These are phyloP conservation scores for Mythimna pallens DNA, from an alignment of 2,888 invertebrate species.

Conservation along the genomic window DNA sequence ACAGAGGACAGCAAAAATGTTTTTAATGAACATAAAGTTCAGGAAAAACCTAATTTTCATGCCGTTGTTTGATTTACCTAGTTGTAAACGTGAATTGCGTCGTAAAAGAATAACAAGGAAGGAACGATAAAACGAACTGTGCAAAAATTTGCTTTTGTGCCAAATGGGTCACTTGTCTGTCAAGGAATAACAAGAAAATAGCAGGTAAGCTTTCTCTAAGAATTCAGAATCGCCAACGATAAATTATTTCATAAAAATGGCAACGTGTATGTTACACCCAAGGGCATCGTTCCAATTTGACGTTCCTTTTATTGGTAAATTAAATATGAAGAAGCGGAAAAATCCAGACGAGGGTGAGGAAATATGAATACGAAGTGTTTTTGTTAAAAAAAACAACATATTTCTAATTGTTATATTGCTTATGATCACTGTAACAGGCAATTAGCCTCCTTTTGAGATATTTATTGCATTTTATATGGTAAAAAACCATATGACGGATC, in stretches of 20 bases:
- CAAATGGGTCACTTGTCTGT: constrained; percentile 86
- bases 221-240: constrained; percentile 61
- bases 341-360: neutral
- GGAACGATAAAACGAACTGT: constrained; percentile 65
- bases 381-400: constrained; percentile 9
- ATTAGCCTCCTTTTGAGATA: constrained; percentile 37
- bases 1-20: constrained; percentile 51
- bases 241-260: constrained; percentile 58
- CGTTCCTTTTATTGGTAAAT: constrained; percentile 9
- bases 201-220: constrained; percentile 68
- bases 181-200: constrained; percentile 76
- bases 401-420: constrained; percentile 15
- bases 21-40: constrained; percentile 35
- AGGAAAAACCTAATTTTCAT: constrained; percentile 26
- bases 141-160: constrained; percentile 77
- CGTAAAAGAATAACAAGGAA: constrained; percentile 70
- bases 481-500: constrained; percentile 55
- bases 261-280: constrained; percentile 31
- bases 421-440: constrained; percentile 25
- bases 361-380: neutral
- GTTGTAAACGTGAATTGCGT: constrained; percentile 42
- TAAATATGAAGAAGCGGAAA: neutral
- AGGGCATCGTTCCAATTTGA: constrained; percentile 39
- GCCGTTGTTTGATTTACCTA: constrained; percentile 44
- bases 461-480: constrained; percentile 42